Evolutionary conservation across 2,113 vertebrate species (phyloP), one percentile per base, ranked within the genome.

Genomic region (Cygnus atratus): DNA sequence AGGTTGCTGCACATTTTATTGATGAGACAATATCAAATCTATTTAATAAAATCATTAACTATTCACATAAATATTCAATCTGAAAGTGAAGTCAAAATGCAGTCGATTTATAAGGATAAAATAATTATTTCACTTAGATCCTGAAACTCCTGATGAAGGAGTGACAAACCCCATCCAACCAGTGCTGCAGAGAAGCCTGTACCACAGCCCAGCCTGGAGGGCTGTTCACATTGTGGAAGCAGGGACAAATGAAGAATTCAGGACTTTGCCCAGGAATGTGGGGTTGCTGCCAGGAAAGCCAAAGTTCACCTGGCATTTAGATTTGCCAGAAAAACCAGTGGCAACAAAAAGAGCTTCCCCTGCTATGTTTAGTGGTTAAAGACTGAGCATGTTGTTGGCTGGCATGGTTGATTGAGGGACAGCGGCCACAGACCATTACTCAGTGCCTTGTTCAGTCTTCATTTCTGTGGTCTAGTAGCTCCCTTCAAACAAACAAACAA

Each of bases 1-100:
- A 52, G 8, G 19, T 75, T 78, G 5, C 46, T 59, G 28, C 52
- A 71, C 39, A 62, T 86, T 76, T 90, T 83, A 66, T 91, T 88
- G 43, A 88, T 83, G 79, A 85, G 28, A 89, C 92, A 88, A 80
- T 85, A 87, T 65, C 25, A 74, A 81, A 84, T 79, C 3, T 91
- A 52, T 73, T 76, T 29, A 65, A 80, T 79, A 82, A 91, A 89
- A 82, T 72, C 1, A 35, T 85, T 78, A 77, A 50, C 24, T 66
- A 5, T 82, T 85, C 62, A 82, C 18, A 22, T 37, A n/a, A 71
- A 77, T 7, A 1, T 94, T 87, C 91, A 44, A 90, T 63, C 44
- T 72, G 39, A 89, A 91, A 90, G 4, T 52, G 15, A 94, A 91
- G 20, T 68, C 8, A 91, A 87, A 93, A 79, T 61, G 63, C 33